Conservation (phyloP, 2,888 invertebrate genomes). For the Anthophora plumipes region DNA sequence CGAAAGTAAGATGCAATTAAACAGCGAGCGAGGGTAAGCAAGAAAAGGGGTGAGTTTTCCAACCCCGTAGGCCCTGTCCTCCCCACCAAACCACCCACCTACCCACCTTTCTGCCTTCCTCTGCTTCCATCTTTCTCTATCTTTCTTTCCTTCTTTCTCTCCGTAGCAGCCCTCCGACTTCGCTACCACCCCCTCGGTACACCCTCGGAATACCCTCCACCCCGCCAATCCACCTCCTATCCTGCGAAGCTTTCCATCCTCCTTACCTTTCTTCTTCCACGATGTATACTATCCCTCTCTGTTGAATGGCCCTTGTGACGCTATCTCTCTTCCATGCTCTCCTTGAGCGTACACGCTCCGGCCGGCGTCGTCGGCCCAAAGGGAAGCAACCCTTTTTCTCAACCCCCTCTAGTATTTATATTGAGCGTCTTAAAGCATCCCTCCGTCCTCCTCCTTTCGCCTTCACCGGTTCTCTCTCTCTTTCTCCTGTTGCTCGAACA, state of each 20-base stretch:
- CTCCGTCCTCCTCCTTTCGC: conserved; percentile 63
- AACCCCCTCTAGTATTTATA: conserved; percentile 79
- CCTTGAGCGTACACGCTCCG: conserved; percentile 70
- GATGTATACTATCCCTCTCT: conserved; percentile 58
- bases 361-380: conserved; percentile 80
- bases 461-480: conserved; percentile 63
- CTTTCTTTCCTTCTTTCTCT: conserved; percentile 54
- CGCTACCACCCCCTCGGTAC: conserved; percentile 44
- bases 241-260: conserved; percentile 62
- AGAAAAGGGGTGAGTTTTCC: conserved; percentile 85
- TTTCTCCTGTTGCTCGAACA: conserved; percentile 48
- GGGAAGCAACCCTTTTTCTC: conserved; percentile 84
- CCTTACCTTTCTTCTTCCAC: conserved; percentile 66
- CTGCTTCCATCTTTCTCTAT: conserved; percentile 55
- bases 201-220: conserved; percentile 50
- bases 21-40: conserved; percentile 84
- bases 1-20: conserved; percentile 85
- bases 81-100: conserved; percentile 40
- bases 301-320: conserved; percentile 41
- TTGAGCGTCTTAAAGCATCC: conserved; percentile 85
- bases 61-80: conserved; percentile 76
- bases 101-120: conserved; percentile 45
- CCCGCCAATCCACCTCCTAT: conserved; percentile 67
- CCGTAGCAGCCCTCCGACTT: conserved; percentile 69
- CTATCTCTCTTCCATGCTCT: conserved; percentile 53